These are phyloP conservation scores for Zootermopsis nevadensis DNA, from an alignment of 2,888 invertebrate genomes.

Conservation along the genomic window DNA sequence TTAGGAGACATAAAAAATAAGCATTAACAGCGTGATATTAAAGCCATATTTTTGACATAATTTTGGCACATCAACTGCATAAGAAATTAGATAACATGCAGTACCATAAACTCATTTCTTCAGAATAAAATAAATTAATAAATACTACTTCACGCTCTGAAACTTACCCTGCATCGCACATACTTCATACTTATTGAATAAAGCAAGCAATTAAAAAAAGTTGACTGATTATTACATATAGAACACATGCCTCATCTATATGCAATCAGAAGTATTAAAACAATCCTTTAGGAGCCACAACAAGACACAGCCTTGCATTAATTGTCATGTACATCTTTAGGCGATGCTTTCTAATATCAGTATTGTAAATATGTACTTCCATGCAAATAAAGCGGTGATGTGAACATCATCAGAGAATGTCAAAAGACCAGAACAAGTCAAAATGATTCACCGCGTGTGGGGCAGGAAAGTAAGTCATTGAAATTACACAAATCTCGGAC, in stretches of 20 bases:
- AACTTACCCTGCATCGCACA: not conserved
- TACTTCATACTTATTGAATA: not conserved
- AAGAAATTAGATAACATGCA: not conserved
- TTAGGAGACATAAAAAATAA: not conserved
- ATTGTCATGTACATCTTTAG: no score
- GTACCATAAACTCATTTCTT: not conserved
- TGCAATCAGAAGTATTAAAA: not conserved
- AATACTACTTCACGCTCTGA: not conserved
- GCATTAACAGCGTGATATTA: not conserved
- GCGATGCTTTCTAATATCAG: no score
- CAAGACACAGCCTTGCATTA: no score
- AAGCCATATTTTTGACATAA: not conserved
- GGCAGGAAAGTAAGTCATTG: no score
- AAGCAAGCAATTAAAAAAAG: not conserved
- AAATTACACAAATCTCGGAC: no score
- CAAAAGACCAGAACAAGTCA: no score
- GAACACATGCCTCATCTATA: not conserved
- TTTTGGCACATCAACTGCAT: not conserved
- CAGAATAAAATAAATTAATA: not conserved
- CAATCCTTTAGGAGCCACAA: not conserved
- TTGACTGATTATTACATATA: not conserved
- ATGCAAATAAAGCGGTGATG: no score
- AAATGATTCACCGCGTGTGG: no score
- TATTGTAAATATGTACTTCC: no score
- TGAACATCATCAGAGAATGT: no score